phyloP scores from a whole-genome alignment of 2,888 invertebrate genomes.

The Microctonus brassicae region DNA sequence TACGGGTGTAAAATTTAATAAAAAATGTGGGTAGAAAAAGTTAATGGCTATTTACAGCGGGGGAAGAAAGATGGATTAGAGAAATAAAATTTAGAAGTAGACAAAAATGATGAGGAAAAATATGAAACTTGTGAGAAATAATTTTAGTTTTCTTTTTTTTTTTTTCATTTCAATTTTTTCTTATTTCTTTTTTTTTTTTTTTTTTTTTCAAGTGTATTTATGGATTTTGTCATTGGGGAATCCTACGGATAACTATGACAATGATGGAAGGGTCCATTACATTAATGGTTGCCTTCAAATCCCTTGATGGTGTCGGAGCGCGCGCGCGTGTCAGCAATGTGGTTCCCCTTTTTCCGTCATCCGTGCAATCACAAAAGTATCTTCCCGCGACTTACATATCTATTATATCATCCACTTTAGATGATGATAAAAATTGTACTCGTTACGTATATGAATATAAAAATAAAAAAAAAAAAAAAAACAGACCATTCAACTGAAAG shows the following conservation, averaged over 20 bases:
- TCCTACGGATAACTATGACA: constrained; percentile 41
- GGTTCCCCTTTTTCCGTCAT: constrained; percentile 12
- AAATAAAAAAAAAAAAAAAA: background rate
- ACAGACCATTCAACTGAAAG: background rate
- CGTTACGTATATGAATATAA: background rate
- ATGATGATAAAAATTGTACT: background rate
- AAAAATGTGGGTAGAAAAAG: background rate
- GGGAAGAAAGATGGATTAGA: too few relatives aligned
- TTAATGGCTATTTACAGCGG: background rate
- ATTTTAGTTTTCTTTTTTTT: background rate
- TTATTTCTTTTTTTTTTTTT: background rate
- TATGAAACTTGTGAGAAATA: background rate
- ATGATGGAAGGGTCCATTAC: constrained; percentile 50
- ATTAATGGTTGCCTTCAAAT: constrained; percentile 39
- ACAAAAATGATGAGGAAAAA: background rate
- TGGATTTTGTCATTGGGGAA: background rate
- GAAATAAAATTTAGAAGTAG: too few relatives aligned
- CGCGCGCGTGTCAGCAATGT: background rate
- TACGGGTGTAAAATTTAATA: background rate
- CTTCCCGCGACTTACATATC: background rate
- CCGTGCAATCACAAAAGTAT: background rate
- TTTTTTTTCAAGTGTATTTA: background rate
- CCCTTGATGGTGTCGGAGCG: constrained; percentile 11
- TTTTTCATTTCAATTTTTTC: background rate
- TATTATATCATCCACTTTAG: background rate